A percentile compares a stretch with the other conserved stretches of the same genome.
Evolutionary conservation across 2,888 invertebrate genomes (phyloP).

Genomic region (Pollenia griseotomentosa): DNA sequence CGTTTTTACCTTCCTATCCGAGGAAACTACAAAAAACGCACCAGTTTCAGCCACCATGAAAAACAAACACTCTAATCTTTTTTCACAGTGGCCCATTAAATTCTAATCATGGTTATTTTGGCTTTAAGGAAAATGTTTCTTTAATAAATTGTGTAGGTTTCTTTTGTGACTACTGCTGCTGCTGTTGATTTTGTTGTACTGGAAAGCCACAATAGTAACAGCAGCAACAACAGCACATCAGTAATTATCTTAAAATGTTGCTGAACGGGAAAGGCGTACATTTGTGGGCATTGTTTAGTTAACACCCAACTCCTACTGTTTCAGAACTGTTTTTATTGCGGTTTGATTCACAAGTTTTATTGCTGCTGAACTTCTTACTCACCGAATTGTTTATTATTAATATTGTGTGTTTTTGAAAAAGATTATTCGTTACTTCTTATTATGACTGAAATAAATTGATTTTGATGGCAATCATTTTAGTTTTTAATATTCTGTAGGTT

Average conservation of each 20-base stretch:
- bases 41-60: neutral
- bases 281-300: conserved; percentile 69
- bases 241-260: conserved; percentile 42
- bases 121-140: conserved; percentile 61
- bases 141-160: conserved; percentile 63
- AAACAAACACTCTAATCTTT: neutral
- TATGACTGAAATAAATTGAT: conserved; percentile 54
- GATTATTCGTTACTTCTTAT: conserved; percentile 27
- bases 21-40: neutral
- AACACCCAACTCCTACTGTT: conserved; percentile 73
- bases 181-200: conserved; percentile 4
- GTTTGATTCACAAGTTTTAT: neutral
- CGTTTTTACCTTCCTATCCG: too few species aligned
- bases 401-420: conserved; percentile 13
- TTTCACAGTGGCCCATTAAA: conserved; percentile 63
- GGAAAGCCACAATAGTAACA: neutral
- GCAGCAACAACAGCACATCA: neutral
- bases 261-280: conserved; percentile 56
- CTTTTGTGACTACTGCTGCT: conserved; percentile 14
- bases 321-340: conserved; percentile 8
- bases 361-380: conserved; percentile 11
- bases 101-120: conserved; percentile 67
- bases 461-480: conserved; percentile 38
- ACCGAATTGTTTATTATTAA: conserved; percentile 7
- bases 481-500: neutral